phyloP scores from a whole-genome alignment of 2,797 vertebrate genomes.

The Agapornis canus region DNA sequence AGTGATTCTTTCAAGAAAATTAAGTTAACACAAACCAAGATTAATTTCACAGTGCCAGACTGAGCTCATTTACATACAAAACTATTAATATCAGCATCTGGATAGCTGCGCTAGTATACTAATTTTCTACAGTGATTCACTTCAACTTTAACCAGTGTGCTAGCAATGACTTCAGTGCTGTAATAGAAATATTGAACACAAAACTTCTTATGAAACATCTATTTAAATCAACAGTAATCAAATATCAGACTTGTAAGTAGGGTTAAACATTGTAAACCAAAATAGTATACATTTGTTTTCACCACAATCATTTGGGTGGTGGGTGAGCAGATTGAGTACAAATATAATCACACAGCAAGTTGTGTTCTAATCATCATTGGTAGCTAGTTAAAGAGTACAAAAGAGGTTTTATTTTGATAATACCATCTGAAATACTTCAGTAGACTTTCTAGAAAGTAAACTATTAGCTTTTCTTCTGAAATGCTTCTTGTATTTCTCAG shows the following conservation, averaged over 20 bases:
- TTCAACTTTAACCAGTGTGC: conserved; percentile 6
- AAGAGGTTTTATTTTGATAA: not conserved
- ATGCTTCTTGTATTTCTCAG: not conserved
- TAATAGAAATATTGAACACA: not conserved
- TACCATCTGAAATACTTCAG: not conserved
- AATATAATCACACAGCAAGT: not conserved
- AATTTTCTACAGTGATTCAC: not conserved
- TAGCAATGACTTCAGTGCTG: not conserved
- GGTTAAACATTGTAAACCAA: not conserved
- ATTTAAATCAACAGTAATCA: not conserved
- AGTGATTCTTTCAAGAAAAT: conserved; percentile 41
- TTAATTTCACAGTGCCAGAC: conserved; percentile 46
- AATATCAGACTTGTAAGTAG: not conserved
- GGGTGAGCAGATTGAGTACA: not conserved
- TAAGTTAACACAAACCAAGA: conserved; percentile 16
- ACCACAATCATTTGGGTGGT: not conserved
- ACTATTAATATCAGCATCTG: not conserved
- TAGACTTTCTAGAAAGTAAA: not conserved
- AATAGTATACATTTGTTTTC: not conserved
- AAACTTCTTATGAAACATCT: not conserved
- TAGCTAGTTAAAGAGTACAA: not conserved
- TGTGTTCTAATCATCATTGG: not conserved
- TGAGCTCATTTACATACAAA: conserved; percentile 26
- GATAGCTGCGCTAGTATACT: not conserved
- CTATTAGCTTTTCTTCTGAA: not conserved